These are phyloP conservation scores for Tetragnatha versicolor DNA, from an alignment of 1,140 invertebrate genomes.

Conservation along the genomic window DNA sequence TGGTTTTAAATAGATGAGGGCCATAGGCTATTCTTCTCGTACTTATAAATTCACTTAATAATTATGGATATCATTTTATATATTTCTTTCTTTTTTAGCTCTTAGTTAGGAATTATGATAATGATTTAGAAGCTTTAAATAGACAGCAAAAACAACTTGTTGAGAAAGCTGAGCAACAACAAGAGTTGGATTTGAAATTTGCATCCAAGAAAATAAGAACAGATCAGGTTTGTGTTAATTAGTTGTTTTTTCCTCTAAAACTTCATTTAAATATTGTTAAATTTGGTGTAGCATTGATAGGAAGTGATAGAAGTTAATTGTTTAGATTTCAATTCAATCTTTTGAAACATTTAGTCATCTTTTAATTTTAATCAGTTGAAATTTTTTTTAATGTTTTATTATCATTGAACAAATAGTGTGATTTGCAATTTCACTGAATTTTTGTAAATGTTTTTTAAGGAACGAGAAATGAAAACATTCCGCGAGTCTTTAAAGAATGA, in stretches of 20 bases:
- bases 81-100: constrained; percentile 35
- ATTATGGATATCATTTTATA: background rate
- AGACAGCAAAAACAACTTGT: constrained; percentile 89
- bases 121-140: constrained; percentile 85
- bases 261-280: no score
- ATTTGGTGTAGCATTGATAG: no score
- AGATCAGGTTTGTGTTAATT: constrained; percentile 74
- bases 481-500: constrained; percentile 93
- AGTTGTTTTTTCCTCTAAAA: background rate
- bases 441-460: constrained; percentile 68
- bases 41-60: no score
- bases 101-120: constrained; percentile 85
- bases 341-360: no score
- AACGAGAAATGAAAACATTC: constrained; percentile 91
- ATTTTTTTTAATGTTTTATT: no score
- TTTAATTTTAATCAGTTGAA: no score
- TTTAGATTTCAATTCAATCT: no score
- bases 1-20: no score
- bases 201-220: constrained; percentile 77
- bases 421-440: no score
- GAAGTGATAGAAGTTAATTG: constrained; percentile 3
- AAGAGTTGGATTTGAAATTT: constrained; percentile 86
- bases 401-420: no score
- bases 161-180: constrained; percentile 89
- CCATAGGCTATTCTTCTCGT: no score